Evolutionary conservation across 2,113 vertebrate species (phyloP).

Genomic region (Trogon melanurus): DNA sequence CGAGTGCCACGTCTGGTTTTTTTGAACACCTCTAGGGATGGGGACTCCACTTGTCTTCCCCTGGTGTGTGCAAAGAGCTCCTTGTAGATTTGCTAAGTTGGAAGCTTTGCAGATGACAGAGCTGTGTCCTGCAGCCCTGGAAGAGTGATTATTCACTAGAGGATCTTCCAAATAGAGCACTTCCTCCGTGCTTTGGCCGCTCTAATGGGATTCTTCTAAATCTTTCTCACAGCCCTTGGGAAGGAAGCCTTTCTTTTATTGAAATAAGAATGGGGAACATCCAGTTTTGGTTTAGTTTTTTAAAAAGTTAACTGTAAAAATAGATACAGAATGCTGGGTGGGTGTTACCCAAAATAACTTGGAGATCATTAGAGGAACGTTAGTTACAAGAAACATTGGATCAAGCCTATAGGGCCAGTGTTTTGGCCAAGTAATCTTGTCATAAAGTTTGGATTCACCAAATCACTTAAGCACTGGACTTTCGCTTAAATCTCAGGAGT

Average conservation of each 20-base stretch:
- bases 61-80: not conserved
- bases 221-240: not conserved
- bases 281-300: not conserved
- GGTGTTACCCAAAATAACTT: not conserved
- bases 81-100: not conserved
- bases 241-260: not conserved
- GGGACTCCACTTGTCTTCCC: not conserved
- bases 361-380: not conserved
- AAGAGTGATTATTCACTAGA: not conserved
- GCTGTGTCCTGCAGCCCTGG: not conserved
- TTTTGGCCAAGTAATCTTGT: not conserved
- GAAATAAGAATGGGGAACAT: not conserved
- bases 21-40: too few relatives aligned
- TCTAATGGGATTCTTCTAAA: not conserved
- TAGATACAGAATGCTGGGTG: not conserved
- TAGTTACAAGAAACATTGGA: not conserved
- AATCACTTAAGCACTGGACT: not conserved
- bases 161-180: conserved; percentile 29
- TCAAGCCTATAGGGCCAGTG: not conserved
- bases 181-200: conserved; percentile 16
- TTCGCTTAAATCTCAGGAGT: not conserved
- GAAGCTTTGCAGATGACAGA: not conserved
- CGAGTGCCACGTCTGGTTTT: too few relatives aligned
- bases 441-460: not conserved
- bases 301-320: not conserved